Conservation (phyloP, 2,113 vertebrate species). For the Dolichotis patagonum region DNA sequence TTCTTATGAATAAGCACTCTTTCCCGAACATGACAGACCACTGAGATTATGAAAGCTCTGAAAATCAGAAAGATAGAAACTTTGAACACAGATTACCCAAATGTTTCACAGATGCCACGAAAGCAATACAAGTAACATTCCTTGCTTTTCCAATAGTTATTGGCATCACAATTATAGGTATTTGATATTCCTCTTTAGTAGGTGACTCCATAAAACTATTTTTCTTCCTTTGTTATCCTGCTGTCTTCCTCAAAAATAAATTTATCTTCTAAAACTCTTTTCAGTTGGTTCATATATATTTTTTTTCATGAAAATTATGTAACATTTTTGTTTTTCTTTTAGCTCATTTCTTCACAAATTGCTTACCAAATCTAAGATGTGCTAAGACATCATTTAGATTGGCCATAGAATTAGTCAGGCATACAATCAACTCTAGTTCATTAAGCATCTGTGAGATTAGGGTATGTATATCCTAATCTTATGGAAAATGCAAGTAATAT, state of each 20-base stretch:
- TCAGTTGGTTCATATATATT: background rate
- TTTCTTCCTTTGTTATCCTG: background rate
- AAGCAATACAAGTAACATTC: conserved; percentile 39
- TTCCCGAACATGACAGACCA: background rate
- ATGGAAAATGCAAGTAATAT: conserved; percentile 60
- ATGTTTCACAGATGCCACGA: conserved; percentile 66
- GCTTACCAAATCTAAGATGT: background rate
- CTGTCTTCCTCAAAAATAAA: conserved; percentile 23
- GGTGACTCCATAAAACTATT: conserved; percentile 38
- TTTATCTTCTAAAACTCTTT: conserved; percentile 36
- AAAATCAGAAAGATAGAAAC: conserved; percentile 43
- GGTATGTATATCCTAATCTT: conserved; percentile 53
- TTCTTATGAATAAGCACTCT: conserved; percentile 77
- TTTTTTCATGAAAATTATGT: background rate
- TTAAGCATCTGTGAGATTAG: background rate
- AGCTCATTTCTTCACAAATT: background rate
- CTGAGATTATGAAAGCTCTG: conserved; percentile 62
- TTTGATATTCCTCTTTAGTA: conserved; percentile 62
- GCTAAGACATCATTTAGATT: background rate
- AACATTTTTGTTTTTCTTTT: conserved; percentile 49
- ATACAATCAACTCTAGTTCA: background rate
- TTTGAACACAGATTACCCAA: conserved; percentile 53
- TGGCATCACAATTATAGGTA: conserved; percentile 53
- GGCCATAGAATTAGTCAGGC: conserved; percentile 42
- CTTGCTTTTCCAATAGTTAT: conserved; percentile 51